Base-by-base conservation (phyloP, 2,888 invertebrate species). In the Caenorhabditis sinica region DNA sequence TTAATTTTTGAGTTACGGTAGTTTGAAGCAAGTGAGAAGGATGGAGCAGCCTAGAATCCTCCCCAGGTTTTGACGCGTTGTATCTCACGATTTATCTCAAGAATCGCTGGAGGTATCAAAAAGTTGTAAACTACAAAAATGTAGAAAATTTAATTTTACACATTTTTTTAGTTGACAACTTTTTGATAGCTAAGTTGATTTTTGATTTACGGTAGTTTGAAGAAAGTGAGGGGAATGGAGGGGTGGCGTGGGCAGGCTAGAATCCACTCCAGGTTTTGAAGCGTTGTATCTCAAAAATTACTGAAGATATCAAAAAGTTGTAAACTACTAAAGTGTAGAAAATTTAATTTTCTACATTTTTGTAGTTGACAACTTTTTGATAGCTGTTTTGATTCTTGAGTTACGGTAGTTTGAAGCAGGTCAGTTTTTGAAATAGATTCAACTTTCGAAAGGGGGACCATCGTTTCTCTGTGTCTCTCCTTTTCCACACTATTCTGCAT, bases 91-190 rank as follows among this genome's bases (percentile, higher is more conserved):
- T n/a, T 8, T 56, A 56, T 8, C 56, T 33, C 30, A 28, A 28
- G 17, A 30, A 33, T 13, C 15, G 30, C 17, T 15, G 17, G n/a
- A 58, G 58, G 15, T 58, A 58, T 58, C 58, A 33, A 58, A 58
- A 58, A 58, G 28, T 25, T 30, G 17, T 58, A 2, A 33, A 58
- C 17, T 33, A 17, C 11, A 45, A 45, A 45, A 45, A 11, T 45
- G 15, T 58, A 11, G 2, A 11, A 2, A 11, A 30, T 58, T 4
- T 33, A 30, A 33, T 33, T 2, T 1, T 17, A 17, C 20, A 61
- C n/a, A 61, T 40, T 36, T 61, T 23, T 3, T 4, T 61, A 40
- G 61, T 40, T 61, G 40, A 60, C n/a, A 17, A 33, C 33, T 60
- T 60, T 33, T 33, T 33, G 60, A 33, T 33, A 60, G 33, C 60